Base-by-base conservation (phyloP, 2,113 vertebrate genomes). In the Oryzias javanicus region DNA sequence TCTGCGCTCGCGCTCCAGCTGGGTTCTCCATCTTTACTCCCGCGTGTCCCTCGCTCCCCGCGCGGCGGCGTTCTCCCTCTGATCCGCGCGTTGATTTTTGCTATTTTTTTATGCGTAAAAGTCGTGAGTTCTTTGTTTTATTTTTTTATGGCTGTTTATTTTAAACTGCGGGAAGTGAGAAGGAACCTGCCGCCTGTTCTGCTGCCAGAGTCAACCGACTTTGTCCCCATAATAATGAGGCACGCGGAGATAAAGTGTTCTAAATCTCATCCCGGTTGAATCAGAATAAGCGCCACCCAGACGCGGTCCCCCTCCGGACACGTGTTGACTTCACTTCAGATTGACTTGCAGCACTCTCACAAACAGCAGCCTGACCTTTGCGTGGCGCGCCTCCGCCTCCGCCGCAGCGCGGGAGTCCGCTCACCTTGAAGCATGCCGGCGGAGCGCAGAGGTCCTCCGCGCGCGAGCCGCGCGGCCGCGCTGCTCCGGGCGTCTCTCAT, bases 381-480 rank as follows among this genome's bases (percentile, higher is more conserved):
- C 15, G 13, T 13, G 15, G 53, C 13, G 47, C 13, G 27, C 20
- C 27, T 51, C 63, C 13, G 27, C 20, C 27, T 51, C 63, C n/a
- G 53, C 70, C 60, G 68, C 73, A 56, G 58, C 75, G 58, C 55
- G 66, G 20, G 10, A 49, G 54, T 53, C 49, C 35, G 50, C 72
- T 85, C 75, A 86, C 79, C 82, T 81, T 56, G 47, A 78, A 52
- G 29, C 72, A 79, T 74, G 79, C 48, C 1, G 76, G 16, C 15
- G 1, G 29, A 17, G 19, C 12, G 71, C 51, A 46, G 13, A 8
- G 29, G 57, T 49, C 72, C 74, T 46, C 64, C 52, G 66, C 63
- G 55, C 24, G 59, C 2, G 13, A 25, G 22, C 18, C 27, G 71
- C 55, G 44, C 60, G 19, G 4, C 62, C 67, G 68, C 4, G 50